Evolutionary conservation across 1,140 invertebrate species (phyloP).

Genomic region (Neelides sp.): DNA sequence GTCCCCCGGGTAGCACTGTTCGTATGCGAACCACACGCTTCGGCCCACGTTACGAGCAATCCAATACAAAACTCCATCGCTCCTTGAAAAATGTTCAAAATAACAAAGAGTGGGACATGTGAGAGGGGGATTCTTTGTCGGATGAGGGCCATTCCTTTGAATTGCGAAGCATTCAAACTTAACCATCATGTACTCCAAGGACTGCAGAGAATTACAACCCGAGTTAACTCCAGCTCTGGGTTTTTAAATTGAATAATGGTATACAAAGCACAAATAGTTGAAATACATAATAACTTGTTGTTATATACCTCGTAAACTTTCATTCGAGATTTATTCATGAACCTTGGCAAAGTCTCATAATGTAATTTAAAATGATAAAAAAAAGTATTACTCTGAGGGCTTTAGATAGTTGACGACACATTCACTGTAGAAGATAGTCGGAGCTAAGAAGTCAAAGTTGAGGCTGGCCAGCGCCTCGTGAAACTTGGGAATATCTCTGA

Average conservation of each 20-base stretch:
- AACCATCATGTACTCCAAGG: too few relatives aligned
- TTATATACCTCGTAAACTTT: too few relatives aligned
- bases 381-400: slow-evolving; percentile 21
- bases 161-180: too few relatives aligned
- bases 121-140: too few relatives aligned
- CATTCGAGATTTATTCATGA: too few relatives aligned
- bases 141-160: too few relatives aligned
- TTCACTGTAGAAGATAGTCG: slow-evolving; percentile 30
- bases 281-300: background rate
- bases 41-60: slow-evolving; percentile 17
- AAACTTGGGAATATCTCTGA: slow-evolving; percentile 12
- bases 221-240: too few relatives aligned
- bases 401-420: slow-evolving; percentile 30
- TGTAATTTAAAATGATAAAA: background rate
- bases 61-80: slow-evolving; percentile 19
- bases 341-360: too few relatives aligned
- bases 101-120: too few relatives aligned
- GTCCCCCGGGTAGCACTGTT: slow-evolving; percentile 26
- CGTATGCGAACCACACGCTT: slow-evolving; percentile 27
- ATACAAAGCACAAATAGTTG: background rate
- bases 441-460: slow-evolving; percentile 15
- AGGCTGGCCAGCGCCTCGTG: slow-evolving; percentile 8
- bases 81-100: slow-evolving; percentile 10
- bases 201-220: too few relatives aligned
- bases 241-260: background rate